These are phyloP conservation scores for Sebastes kiyomatsui DNA, from an alignment of 2,797 vertebrate species.

Conservation along the genomic window DNA sequence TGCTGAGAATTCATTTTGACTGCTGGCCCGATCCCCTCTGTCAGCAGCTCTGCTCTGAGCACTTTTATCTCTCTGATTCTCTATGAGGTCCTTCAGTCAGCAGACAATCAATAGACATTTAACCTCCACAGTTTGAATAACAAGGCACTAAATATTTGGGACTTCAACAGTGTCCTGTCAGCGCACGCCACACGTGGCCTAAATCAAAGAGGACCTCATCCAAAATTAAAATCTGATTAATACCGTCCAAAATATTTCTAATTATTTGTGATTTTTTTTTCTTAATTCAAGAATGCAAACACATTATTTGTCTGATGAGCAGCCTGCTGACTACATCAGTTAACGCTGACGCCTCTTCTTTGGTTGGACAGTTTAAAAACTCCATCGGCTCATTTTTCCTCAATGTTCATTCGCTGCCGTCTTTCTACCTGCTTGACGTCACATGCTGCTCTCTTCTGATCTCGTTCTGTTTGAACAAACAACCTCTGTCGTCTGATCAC, in stretches of 20 bases:
- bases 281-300: not conserved
- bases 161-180: slow-evolving; percentile 13
- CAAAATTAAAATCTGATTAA: not conserved
- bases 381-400: not conserved
- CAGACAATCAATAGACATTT: slow-evolving; percentile 67
- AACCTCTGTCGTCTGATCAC: not conserved
- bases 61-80: slow-evolving; percentile 72
- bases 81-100: slow-evolving; percentile 45
- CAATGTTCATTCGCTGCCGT: not conserved
- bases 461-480: slow-evolving; percentile 2
- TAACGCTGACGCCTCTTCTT: not conserved
- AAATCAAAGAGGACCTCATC: not conserved
- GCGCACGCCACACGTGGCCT: not conserved
- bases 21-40: slow-evolving; percentile 67
- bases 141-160: slow-evolving; percentile 31
- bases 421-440: not conserved
- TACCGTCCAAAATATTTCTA: not conserved
- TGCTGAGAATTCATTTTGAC: slow-evolving; percentile 84
- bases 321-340: not conserved
- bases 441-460: not conserved
- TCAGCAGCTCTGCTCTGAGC: slow-evolving; percentile 73
- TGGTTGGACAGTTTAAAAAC: not conserved
- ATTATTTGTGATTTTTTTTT: not conserved
- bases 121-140: slow-evolving; percentile 57
- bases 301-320: not conserved